A percentile compares a stretch with the other conserved stretches of the same genome.
Conservation (phyloP, 2,888 invertebrate species). For the Amphipoea lucens region DNA sequence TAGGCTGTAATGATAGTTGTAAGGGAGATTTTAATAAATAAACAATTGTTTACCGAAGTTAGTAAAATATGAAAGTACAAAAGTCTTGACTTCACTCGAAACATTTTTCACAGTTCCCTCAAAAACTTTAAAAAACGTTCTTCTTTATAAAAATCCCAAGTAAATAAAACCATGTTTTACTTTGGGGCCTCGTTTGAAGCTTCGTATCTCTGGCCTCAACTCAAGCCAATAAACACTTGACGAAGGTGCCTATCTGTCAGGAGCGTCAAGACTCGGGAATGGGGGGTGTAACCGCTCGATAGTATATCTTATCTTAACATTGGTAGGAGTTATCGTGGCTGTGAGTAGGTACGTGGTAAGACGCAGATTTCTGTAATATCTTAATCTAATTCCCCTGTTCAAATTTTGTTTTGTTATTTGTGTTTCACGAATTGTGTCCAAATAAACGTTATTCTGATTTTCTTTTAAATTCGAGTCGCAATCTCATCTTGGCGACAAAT, state of each 20-base stretch:
- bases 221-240: constrained; percentile 76
- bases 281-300: constrained; percentile 23
- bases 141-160: constrained; percentile 43
- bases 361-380: not conserved
- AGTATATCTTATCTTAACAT: constrained; percentile 55
- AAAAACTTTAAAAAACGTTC: constrained; percentile 12
- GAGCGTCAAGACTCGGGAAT: constrained; percentile 56
- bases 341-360: not conserved
- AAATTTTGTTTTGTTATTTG: not conserved
- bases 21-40: too few relatives aligned
- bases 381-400: not conserved
- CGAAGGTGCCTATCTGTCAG: constrained; percentile 71
- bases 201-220: constrained; percentile 54
- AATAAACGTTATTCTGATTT: not conserved
- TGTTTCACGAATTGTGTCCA: not conserved
- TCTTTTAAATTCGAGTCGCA: not conserved
- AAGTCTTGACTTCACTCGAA: not conserved
- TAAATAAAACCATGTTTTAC: constrained; percentile 43
- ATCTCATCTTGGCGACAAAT: not conserved
- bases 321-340: constrained; percentile 6
- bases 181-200: constrained; percentile 29
- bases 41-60: not conserved
- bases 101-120: not conserved
- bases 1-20: too few relatives aligned
- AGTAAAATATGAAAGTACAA: constrained; percentile 6